Percentiles rank a stretch among this genome's conserved stretches.
Conservation (phyloP, 2,888 invertebrate genomes). For the Uropetala carovei region DNA sequence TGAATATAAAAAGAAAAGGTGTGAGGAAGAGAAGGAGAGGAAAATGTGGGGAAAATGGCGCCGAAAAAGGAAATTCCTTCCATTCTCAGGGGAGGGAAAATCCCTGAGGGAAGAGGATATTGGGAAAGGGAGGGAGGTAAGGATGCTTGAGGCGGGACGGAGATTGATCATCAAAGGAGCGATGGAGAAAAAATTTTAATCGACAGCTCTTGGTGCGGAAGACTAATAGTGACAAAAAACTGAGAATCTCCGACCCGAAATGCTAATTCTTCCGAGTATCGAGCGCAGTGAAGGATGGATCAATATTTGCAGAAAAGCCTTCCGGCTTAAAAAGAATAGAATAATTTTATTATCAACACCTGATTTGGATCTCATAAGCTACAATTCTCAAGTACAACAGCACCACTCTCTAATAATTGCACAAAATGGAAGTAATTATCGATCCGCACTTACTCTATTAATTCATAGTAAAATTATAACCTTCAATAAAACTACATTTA, state of each 20-base stretch:
- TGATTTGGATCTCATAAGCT: too few relatives aligned
- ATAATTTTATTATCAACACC: too few relatives aligned
- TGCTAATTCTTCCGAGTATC: background rate
- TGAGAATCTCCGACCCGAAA: background rate
- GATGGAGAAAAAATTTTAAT: conserved; percentile 12
- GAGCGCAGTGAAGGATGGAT: background rate
- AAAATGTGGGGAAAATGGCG: background rate
- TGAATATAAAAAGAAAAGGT: too few relatives aligned
- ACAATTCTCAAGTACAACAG: too few relatives aligned
- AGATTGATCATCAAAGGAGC: conserved; percentile 4
- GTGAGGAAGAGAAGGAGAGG: background rate
- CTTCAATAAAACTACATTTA: too few relatives aligned
- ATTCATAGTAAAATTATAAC: too few relatives aligned
- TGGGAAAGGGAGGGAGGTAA: background rate
- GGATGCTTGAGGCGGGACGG: background rate
- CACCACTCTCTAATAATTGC: too few relatives aligned
- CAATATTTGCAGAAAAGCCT: too few relatives aligned
- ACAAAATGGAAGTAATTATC: too few relatives aligned
- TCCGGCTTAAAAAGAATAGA: too few relatives aligned
- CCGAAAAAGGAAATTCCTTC: background rate
- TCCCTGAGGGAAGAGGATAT: background rate
- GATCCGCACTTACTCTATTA: too few relatives aligned
- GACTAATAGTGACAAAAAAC: background rate
- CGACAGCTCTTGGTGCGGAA: background rate
- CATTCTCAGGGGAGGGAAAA: background rate